A percentile compares a stretch with the other conserved stretches of the same genome.
These are phyloP conservation scores for Caranx ignobilis DNA, from an alignment of 2,113 vertebrate species.

Conservation along the genomic window DNA sequence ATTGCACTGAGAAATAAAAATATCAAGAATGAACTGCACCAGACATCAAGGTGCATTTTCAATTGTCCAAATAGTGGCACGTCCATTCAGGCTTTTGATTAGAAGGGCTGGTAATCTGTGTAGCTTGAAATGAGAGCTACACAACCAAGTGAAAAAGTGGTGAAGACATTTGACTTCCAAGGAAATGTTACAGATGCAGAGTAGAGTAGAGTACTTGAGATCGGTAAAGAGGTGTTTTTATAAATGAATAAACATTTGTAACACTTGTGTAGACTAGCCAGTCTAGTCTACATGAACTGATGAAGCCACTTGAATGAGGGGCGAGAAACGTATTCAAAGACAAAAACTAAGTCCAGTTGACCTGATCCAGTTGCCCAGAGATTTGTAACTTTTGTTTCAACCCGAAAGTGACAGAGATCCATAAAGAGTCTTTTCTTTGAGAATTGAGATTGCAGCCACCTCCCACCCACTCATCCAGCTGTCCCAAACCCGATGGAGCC, in stretches of 20 bases:
- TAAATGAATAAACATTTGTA: too few relatives aligned
- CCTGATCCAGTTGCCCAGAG: neutral
- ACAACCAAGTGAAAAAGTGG: neutral
- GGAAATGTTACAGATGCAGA: neutral
- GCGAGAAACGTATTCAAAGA: too few relatives aligned
- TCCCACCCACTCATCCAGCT: neutral
- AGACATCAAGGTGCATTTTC: neutral
- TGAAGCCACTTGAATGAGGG: too few relatives aligned
- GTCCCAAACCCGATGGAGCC: neutral
- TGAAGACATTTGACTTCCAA: neutral
- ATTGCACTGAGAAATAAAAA: neutral
- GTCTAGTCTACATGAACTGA: too few relatives aligned
- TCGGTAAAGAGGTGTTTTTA: neutral
- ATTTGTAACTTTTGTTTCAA: neutral
- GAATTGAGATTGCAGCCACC: neutral
- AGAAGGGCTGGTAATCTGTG: neutral
- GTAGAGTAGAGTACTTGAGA: too few relatives aligned
- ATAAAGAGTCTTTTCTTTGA: neutral
- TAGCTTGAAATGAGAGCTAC: neutral
- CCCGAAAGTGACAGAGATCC: neutral
- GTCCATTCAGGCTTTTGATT: neutral
- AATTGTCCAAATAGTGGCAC: neutral
- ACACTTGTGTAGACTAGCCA: too few relatives aligned
- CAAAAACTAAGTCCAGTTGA: too few relatives aligned
- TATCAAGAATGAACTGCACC: neutral